Base-by-base conservation (phyloP, 2,113 vertebrate species). In the Colistium nudipinnis region DNA sequence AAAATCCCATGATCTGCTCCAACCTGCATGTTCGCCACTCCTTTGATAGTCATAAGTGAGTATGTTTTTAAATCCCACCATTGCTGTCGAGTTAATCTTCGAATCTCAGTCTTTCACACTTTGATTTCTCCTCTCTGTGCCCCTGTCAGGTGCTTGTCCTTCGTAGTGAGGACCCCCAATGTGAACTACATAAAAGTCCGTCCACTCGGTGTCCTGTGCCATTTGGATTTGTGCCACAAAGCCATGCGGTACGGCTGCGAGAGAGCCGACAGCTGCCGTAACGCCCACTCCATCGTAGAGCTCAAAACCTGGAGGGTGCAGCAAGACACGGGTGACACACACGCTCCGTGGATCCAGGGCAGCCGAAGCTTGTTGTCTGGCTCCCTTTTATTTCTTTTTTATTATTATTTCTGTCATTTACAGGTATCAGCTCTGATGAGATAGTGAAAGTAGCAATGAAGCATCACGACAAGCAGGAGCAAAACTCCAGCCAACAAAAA, bases 11-110 rank as follows among this genome's bases (percentile, higher is more conserved):
- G 25, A 73, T 94, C 84, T 99, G 97, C 89, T 96, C 96, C 55
- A 97, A 96, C 83, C 70, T 90, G 71, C 86, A 91, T 22, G 92
- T 90, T 52, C 93, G 85, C 82, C 97, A 99, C 87, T 90, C 81
- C 70, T 99, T 99, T 70, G 93, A 96, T 73, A 91, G 94, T 78
- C 95, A 97, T 85, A 99, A 95, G 97, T 99, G 86, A 92, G 96
- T 90, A 52, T 35, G 38, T n/a, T 60, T 25, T 27, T n/a, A n/a
- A n/a, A n/a, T n/a, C n/a, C 24, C 41, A 31, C 9, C 45, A 16
- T 2, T 6, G 2, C 3, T 25, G 9, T 41, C 7, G n/a, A n/a
- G n/a, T n/a, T n/a, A n/a, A n/a, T n/a, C n/a, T n/a, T n/a, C n/a
- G n/a, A n/a, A 4, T n/a, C 17, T 17, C 19, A 10, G 8, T 16